Conservation (phyloP, 2,113 vertebrate species). For the Hippolais icterina region DNA sequence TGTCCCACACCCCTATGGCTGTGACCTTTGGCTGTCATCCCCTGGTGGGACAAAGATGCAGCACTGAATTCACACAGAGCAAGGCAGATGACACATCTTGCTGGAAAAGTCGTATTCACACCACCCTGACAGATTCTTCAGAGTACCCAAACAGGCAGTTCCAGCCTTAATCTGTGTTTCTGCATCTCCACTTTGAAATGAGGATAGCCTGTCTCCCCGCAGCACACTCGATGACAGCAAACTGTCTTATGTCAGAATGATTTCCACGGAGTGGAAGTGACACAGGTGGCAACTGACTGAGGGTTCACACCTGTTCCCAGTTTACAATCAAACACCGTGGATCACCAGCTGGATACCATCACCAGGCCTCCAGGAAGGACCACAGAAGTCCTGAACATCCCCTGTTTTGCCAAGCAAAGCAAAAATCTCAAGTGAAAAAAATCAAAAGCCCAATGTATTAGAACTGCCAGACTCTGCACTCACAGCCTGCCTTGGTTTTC, state of each 20-base stretch:
- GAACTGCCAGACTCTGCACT: not conserved
- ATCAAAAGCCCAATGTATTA: not conserved
- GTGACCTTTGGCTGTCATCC: not conserved
- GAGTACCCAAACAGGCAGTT: not conserved
- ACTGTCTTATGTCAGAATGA: not conserved
- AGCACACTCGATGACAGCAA: not conserved
- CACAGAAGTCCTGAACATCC: not conserved
- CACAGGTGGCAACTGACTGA: not conserved
- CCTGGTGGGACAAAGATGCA: not conserved
- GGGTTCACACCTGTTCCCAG: not conserved
- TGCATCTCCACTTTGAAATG: fast-evolving
- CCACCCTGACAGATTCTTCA: not conserved
- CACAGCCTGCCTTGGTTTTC: not conserved
- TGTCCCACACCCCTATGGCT: fast-evolving
- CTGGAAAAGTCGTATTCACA: not conserved
- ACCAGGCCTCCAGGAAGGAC: not conserved
- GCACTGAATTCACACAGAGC: not conserved
- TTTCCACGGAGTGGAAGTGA: not conserved
- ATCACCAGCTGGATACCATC: not conserved
- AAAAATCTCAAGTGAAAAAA: not conserved
- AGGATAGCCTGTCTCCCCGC: not conserved
- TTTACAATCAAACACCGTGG: not conserved
- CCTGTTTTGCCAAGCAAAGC: not conserved
- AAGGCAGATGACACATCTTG: not conserved
- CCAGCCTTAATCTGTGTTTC: not conserved